These are phyloP conservation scores for Monarcha castaneiventris DNA, from an alignment of 2,113 vertebrate species.

Conservation along the genomic window DNA sequence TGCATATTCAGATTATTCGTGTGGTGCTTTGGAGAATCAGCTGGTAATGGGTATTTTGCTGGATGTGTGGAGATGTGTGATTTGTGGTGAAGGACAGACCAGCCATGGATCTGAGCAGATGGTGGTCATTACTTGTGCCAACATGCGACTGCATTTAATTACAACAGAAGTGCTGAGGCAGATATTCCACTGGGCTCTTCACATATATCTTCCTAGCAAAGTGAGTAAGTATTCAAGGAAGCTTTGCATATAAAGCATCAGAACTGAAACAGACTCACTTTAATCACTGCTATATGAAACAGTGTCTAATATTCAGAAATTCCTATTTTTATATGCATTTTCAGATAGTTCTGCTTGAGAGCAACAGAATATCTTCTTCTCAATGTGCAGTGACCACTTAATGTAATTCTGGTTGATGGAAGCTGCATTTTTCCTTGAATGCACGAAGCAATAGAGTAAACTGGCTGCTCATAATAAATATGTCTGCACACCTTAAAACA, in stretches of 20 bases:
- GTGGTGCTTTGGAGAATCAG: not conserved
- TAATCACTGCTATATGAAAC: not conserved
- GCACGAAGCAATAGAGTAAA: not conserved
- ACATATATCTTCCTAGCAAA: not conserved
- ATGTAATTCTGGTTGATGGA: not conserved
- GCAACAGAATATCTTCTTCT: not conserved
- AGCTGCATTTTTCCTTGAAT: not conserved
- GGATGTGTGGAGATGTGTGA: not conserved
- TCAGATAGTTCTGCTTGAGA: not conserved
- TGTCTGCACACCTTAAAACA: conserved; percentile 5
- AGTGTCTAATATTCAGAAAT: not conserved
- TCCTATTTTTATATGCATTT: not conserved
- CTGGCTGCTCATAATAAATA: not conserved
- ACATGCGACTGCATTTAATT: not conserved
- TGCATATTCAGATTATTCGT: not conserved
- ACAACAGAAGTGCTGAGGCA: not conserved
- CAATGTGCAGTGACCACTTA: not conserved
- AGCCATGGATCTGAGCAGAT: conserved; percentile 41
- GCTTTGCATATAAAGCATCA: not conserved
- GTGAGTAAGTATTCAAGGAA: not conserved
- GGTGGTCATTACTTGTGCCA: conserved; percentile 47
- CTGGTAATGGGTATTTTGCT: not conserved
- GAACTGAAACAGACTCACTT: not conserved
- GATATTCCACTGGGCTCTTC: not conserved
- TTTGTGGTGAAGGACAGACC: not conserved